Conservation (phyloP, 2,797 vertebrate species). For the Moxostoma hubbsi region DNA sequence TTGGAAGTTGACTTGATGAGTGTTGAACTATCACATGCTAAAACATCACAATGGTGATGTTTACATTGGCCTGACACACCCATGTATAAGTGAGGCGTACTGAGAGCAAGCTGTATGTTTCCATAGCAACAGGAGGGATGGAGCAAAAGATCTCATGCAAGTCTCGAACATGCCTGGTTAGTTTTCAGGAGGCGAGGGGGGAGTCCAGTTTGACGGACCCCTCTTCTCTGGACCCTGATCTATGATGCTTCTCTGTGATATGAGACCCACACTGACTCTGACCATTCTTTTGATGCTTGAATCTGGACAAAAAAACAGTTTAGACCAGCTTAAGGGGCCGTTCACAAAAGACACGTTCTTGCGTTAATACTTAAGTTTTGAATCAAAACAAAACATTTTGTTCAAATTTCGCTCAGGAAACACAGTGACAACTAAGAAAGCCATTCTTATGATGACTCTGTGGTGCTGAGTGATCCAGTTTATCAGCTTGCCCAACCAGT, state of each 20-base stretch:
- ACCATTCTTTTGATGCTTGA: background rate
- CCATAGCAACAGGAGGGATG: constrained; percentile 56
- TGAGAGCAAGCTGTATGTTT: constrained; percentile 62
- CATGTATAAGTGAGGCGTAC: constrained; percentile 11
- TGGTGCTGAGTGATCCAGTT: too few relatives aligned
- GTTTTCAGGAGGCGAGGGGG: constrained; percentile 62
- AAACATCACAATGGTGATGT: background rate
- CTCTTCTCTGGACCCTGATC: constrained; percentile 36
- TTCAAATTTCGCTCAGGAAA: too few relatives aligned
- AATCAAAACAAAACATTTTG: too few relatives aligned
- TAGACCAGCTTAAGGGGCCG: too few relatives aligned
- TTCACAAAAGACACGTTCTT: too few relatives aligned
- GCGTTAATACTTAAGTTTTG: too few relatives aligned
- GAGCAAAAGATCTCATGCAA: constrained; percentile 56
- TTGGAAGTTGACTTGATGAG: too few relatives aligned
- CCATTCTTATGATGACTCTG: too few relatives aligned
- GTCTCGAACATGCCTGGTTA: constrained; percentile 61
- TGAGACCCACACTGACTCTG: constrained; percentile 35
- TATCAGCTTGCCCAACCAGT: too few relatives aligned
- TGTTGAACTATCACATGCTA: too few relatives aligned
- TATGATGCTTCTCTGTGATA: constrained; percentile 54
- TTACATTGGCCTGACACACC: constrained; percentile 20
- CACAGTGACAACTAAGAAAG: too few relatives aligned
- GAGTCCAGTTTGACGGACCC: constrained; percentile 38
- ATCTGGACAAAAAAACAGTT: too few relatives aligned